Percentiles rank a stretch among this genome's conserved stretches.
Evolutionary conservation across 2,797 vertebrate genomes (phyloP).

Genomic region (Gambusia yucatana): DNA sequence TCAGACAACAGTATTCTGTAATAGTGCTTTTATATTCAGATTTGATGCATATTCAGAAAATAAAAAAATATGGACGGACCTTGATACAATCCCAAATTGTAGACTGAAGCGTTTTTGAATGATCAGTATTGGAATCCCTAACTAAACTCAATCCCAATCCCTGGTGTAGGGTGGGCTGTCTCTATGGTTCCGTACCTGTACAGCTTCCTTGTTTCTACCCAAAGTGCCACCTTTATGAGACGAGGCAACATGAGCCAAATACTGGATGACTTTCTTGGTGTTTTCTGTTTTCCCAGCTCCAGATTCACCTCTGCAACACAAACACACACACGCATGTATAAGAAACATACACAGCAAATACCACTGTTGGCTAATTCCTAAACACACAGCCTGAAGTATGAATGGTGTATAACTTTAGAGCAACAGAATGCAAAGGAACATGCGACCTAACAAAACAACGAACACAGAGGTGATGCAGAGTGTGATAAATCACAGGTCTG

Average conservation of each 20-base stretch:
- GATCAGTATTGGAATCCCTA: background rate
- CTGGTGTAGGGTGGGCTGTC: background rate
- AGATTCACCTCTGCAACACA: slow-evolving; percentile 87
- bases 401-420: slow-evolving; percentile 32
- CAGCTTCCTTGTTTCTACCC: slow-evolving; percentile 78
- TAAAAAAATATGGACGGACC: no score
- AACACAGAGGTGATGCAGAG: slow-evolving; percentile 38
- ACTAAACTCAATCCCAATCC: background rate
- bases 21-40: background rate
- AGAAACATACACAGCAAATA: slow-evolving; percentile 23
- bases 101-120: background rate
- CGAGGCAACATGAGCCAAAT: slow-evolving; percentile 91
- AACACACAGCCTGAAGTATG: slow-evolving; percentile 40
- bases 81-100: background rate
- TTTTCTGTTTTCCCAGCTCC: slow-evolving; percentile 94
- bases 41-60: background rate
- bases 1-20: background rate
- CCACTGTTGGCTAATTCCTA: background rate
- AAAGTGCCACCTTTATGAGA: slow-evolving; percentile 87
- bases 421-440: slow-evolving; percentile 54
- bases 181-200: slow-evolving; percentile 64
- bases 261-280: slow-evolving; percentile 96
- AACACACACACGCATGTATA: background rate
- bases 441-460: slow-evolving; percentile 26
- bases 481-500: slow-evolving; percentile 46